phyloP scores from a whole-genome alignment of 1,140 invertebrate species.

The Stegodyphus mimosarum region DNA sequence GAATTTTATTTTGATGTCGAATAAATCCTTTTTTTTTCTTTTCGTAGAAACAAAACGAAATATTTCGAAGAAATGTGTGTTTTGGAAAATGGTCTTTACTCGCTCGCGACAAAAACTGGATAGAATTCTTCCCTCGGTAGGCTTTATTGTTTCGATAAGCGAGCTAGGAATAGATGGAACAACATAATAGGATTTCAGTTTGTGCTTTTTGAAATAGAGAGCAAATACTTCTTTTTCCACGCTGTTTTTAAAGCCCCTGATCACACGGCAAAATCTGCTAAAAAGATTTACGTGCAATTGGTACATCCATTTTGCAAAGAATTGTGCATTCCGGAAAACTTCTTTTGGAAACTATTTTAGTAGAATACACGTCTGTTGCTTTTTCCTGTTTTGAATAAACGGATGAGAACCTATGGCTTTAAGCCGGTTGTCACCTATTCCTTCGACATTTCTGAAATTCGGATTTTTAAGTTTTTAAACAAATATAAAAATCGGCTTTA shows the following conservation, averaged over 20 bases:
- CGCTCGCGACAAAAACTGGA: not conserved
- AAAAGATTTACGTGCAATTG: slow-evolving; percentile 38
- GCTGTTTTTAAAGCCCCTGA: slow-evolving; percentile 32
- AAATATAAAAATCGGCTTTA: no score
- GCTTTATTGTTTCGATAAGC: slow-evolving; percentile 56
- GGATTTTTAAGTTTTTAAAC: no score
- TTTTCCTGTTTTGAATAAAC: no score
- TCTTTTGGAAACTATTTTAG: no score
- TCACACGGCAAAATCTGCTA: slow-evolving; percentile 30
- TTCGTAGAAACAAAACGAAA: slow-evolving; percentile 35
- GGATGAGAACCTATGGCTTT: no score
- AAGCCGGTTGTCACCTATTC: no score
- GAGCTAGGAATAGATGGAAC: slow-evolving; percentile 21
- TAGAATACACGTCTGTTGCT: no score
- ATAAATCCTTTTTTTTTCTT: slow-evolving; percentile 36
- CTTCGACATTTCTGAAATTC: no score
- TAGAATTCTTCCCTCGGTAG: slow-evolving; percentile 16
- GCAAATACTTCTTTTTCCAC: slow-evolving; percentile 26
- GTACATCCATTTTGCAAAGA: slow-evolving; percentile 19
- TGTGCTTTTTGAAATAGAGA: slow-evolving; percentile 35
- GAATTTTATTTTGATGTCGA: not conserved
- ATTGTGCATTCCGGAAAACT: not conserved
- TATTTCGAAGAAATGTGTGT: slow-evolving; percentile 34
- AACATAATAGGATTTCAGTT: slow-evolving; percentile 48
- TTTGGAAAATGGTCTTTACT: slow-evolving; percentile 33